Conservation (phyloP, 2,888 invertebrate genomes). For the Sinentomon sp. region DNA sequence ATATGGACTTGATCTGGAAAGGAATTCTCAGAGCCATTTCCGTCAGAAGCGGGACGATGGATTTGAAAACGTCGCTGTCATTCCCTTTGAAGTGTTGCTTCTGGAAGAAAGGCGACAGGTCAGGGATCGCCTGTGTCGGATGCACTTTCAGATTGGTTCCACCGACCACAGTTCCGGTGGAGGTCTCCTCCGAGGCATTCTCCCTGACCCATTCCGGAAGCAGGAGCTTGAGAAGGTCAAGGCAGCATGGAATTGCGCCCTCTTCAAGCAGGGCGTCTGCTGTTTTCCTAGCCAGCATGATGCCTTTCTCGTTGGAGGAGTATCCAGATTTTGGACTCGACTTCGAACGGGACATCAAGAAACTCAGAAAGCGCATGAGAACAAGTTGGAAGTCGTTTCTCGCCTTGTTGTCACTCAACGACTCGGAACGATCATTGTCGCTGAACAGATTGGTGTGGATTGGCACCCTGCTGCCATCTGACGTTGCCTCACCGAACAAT, state of each 20-base stretch:
- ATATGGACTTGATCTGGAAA: slow-evolving; percentile 74
- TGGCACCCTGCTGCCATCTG: too few relatives aligned
- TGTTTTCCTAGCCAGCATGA: slow-evolving; percentile 36
- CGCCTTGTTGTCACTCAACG: too few relatives aligned
- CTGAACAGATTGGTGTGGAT: too few relatives aligned
- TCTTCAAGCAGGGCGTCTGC: slow-evolving; percentile 38
- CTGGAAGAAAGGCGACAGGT: slow-evolving; percentile 85
- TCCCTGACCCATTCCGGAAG: slow-evolving; percentile 45
- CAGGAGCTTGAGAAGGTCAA: slow-evolving; percentile 37
- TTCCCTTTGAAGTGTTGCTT: slow-evolving; percentile 76
- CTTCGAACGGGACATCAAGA: slow-evolving; percentile 48
- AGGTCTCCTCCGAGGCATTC: slow-evolving; percentile 22
- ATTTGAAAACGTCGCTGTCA: slow-evolving; percentile 71
- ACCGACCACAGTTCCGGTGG: slow-evolving; percentile 24
- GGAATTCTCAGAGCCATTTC: slow-evolving; percentile 82
- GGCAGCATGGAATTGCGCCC: slow-evolving; percentile 41
- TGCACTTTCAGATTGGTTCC: slow-evolving; percentile 54
- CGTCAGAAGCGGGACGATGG: slow-evolving; percentile 74
- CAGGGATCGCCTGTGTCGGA: slow-evolving; percentile 51
- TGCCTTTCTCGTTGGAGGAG: slow-evolving; percentile 25
- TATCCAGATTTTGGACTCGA: slow-evolving; percentile 22
- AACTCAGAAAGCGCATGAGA: slow-evolving; percentile 61
- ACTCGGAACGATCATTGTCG: too few relatives aligned
- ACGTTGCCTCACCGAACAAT: too few relatives aligned
- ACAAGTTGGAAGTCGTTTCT: slow-evolving; percentile 71